These are phyloP conservation scores for Bellardia pandia DNA, from an alignment of 2,888 invertebrate species.

Conservation along the genomic window DNA sequence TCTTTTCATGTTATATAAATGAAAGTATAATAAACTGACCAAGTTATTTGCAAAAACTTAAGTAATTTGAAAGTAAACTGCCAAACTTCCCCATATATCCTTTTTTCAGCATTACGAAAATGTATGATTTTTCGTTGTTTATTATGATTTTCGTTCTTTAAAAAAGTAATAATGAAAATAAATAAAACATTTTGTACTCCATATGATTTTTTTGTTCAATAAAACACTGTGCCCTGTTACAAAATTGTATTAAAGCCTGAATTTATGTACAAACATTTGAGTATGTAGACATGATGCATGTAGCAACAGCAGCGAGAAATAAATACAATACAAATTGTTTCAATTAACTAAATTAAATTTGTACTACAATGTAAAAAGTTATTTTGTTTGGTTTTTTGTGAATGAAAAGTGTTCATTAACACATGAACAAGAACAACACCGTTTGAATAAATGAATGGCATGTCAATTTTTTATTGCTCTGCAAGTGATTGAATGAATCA, in stretches of 20 bases:
- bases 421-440: slow-evolving; percentile 69
- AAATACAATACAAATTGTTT: slow-evolving; percentile 81
- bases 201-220: no score
- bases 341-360: slow-evolving; percentile 84
- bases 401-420: slow-evolving; percentile 76
- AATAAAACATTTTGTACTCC: background rate
- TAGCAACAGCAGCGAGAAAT: slow-evolving; percentile 37
- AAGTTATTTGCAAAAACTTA: background rate
- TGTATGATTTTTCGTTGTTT: background rate
- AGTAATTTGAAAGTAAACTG: background rate
- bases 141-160: no score
- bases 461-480: slow-evolving; percentile 43
- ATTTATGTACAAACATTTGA: slow-evolving; percentile 23
- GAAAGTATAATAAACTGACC: background rate
- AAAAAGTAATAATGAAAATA: no score
- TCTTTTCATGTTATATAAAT: background rate
- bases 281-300: slow-evolving; percentile 31
- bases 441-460: slow-evolving; percentile 41
- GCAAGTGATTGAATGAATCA: slow-evolving; percentile 71
- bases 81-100: background rate
- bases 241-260: background rate
- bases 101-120: background rate
- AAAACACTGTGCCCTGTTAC: slow-evolving; percentile 25
- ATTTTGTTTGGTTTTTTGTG: background rate
- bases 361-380: slow-evolving; percentile 76